Conservation (phyloP, 1,140 invertebrate genomes). For the Coboldia fuscipes region DNA sequence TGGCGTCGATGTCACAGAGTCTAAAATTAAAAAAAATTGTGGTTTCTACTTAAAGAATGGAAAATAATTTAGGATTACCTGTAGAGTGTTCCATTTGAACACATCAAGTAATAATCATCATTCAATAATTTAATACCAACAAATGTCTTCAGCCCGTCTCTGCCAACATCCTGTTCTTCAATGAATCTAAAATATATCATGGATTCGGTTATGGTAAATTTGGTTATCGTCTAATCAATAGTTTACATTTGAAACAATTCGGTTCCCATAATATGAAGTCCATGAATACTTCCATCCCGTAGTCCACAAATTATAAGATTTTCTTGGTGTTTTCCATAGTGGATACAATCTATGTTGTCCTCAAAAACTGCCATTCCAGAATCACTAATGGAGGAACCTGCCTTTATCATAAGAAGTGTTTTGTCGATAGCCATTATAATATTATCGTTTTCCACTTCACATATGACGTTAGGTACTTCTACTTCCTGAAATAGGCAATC, state of each 20-base stretch:
- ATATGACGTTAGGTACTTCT: too few species aligned
- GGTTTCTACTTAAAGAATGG: background rate
- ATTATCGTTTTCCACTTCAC: too few species aligned
- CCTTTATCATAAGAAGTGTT: too few species aligned
- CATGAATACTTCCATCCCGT: slow-evolving; percentile 16
- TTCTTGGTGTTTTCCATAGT: too few species aligned
- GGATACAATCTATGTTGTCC: too few species aligned
- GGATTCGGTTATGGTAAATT: background rate
- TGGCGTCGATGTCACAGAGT: slow-evolving; percentile 14
- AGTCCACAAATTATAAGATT: slow-evolving; percentile 17
- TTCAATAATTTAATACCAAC: slow-evolving; percentile 11
- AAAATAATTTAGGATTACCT: slow-evolving; percentile 5
- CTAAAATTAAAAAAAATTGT: slow-evolving; percentile 5
- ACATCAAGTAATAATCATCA: slow-evolving; percentile 11
- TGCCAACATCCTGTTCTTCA: slow-evolving; percentile 11
- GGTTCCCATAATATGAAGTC: slow-evolving; percentile 14
- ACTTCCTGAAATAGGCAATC: too few species aligned
- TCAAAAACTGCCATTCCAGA: too few species aligned
- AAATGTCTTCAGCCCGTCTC: slow-evolving; percentile 10
- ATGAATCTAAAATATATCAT: slow-evolving; percentile 6
- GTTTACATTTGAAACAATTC: slow-evolving; percentile 12
- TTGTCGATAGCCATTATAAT: too few species aligned
- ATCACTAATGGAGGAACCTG: too few species aligned
- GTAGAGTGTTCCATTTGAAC: slow-evolving; percentile 16
- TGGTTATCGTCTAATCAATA: background rate